Percentiles rank a stretch among this genome's conserved stretches.
phyloP scores from a whole-genome alignment of 2,888 invertebrate genomes.

The Ethmia dodecea region DNA sequence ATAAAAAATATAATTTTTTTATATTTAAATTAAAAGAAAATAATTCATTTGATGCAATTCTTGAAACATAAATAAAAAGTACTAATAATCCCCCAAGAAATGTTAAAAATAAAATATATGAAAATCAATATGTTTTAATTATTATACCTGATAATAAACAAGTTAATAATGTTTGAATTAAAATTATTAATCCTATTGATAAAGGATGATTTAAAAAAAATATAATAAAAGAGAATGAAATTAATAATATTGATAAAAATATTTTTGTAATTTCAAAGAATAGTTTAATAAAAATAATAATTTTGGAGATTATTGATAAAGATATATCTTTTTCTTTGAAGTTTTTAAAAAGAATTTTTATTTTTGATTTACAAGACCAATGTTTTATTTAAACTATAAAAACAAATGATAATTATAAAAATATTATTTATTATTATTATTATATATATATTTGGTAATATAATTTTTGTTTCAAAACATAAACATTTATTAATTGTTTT shows the following conservation, averaged over 20 bases:
- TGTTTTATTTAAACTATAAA: conserved; percentile 82
- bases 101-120: conserved; percentile 79
- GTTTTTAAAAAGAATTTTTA: conserved; percentile 77
- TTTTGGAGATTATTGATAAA: conserved; percentile 83
- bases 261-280: conserved; percentile 68
- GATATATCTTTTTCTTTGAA: conserved; percentile 74
- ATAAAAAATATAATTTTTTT: conserved; percentile 18
- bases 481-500: conserved; percentile 79
- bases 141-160: conserved; percentile 64
- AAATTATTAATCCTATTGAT: conserved; percentile 72
- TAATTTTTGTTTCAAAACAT: conserved; percentile 74
- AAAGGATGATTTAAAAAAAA: conserved; percentile 63
- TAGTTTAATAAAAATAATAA: conserved; percentile 83
- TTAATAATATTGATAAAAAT: conserved; percentile 49
- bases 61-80: conserved; percentile 81
- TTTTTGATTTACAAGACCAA: conserved; percentile 83
- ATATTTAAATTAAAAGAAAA: conserved; percentile 43
- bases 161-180: conserved; percentile 70
- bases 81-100: conserved; percentile 81
- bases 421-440: conserved; percentile 55
- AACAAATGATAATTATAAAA: conserved; percentile 69
- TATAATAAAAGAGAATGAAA: conserved; percentile 42
- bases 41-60: conserved; percentile 79
- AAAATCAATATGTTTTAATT: conserved; percentile 75
- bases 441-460: conserved; percentile 68